Evolutionary conservation across 2,113 vertebrate genomes (phyloP), one percentile per base, ranked within the genome.

Genomic region (Oryzias javanicus): DNA sequence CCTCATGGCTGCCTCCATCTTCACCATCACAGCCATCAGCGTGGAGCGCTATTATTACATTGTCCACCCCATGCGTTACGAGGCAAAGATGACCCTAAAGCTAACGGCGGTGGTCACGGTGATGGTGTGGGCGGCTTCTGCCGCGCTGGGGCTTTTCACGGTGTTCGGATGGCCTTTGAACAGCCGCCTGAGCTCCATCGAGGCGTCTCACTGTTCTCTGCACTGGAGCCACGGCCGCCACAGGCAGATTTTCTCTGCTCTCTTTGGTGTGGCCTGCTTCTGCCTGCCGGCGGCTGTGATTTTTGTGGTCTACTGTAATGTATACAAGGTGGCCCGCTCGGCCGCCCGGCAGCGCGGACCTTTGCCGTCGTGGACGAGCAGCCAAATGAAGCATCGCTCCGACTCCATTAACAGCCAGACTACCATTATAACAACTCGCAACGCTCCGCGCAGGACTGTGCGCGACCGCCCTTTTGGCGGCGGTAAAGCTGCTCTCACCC

Each of bases 1-100:
- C 53, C 92, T 98, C 80, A 91, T 95, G 46, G 93, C 94, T 0
- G 94, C 95, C 47, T 95, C 95, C 49, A 95, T 96, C 60, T 92
- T 98, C 49, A 95, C 95, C 45, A 90, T 97, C 81, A 94, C 94
- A 0, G 88, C 93, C 45, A 96, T 98, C 78, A 95, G 94, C 0
- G 89, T 98, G n/a, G 96, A 96, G 77, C 89, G 96, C 18, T 98
- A 94, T 83, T 97, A 95, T 79, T 94, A 97, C 82, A 97, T 98
- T 0, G 92, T 94, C 24, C 95, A 98, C 29, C 96, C 96, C 8
- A 90, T 98, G 93, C 92, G 87, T 74, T 97, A 97, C 1, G 92
- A 94, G 74, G 91, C 93, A 14, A 94, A 95, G 72, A 96, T 96
- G 84, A 93, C 94, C 0, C 84, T 94, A 14, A 84, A 89, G 64